A percentile compares a stretch with the other conserved stretches of the same genome.
phyloP scores from a whole-genome alignment of 1,140 invertebrate species.

The Lordiphosa clarofinis region DNA sequence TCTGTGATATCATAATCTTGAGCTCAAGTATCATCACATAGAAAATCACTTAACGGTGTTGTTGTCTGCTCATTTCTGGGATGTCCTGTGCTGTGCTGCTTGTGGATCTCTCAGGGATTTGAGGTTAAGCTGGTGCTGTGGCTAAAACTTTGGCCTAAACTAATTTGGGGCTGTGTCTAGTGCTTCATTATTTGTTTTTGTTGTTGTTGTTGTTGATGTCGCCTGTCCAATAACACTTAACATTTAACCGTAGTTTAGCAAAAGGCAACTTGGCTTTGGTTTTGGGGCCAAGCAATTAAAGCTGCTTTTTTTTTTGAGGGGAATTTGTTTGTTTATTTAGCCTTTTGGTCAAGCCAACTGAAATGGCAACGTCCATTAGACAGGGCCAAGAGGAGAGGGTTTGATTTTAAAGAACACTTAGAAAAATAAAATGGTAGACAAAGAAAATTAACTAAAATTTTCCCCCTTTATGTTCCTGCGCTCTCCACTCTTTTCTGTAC shows the following conservation, averaged over 20 bases:
- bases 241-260: conserved; percentile 41
- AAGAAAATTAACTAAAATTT: too few relatives aligned
- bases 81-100: neutral
- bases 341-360: conserved; percentile 31
- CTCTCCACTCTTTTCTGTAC: too few relatives aligned
- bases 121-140: conserved; percentile 61
- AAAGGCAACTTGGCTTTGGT: conserved; percentile 8
- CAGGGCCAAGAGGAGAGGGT: conserved; percentile 36
- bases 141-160: conserved; percentile 76
- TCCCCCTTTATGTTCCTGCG: too few relatives aligned
- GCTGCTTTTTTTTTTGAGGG: conserved; percentile 8
- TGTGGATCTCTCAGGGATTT: conserved; percentile 48
- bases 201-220: conserved; percentile 43
- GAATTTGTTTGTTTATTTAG: conserved; percentile 53
- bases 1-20: conserved; percentile 76
- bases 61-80: conserved; percentile 17
- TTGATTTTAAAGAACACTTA: conserved; percentile 9
- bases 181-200: conserved; percentile 70
- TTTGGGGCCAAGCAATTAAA: conserved; percentile 25
- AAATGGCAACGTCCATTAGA: conserved; percentile 61
- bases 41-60: conserved; percentile 76
- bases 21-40: conserved; percentile 78
- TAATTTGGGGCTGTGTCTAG: conserved; percentile 65
- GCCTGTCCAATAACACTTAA: conserved; percentile 67
- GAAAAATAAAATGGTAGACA: neutral